Conservation (phyloP, 2,797 vertebrate species). For the Vipera ursinii region DNA sequence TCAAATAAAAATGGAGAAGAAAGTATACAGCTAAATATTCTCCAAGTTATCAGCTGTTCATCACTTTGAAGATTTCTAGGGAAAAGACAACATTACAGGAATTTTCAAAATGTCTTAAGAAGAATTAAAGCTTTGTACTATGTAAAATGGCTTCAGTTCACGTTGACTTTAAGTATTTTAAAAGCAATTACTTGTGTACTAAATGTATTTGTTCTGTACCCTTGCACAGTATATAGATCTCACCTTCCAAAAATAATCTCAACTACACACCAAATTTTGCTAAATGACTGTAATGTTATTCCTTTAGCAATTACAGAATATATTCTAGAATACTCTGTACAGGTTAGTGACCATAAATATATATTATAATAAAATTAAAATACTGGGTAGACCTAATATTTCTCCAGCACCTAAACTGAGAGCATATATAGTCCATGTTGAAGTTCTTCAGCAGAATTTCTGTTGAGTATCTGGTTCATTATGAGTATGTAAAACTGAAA, state of each 20-base stretch:
- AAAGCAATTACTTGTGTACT: constrained; percentile 30
- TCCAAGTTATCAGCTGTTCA: not conserved
- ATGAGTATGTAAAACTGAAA: constrained; percentile 71
- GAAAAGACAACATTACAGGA: not conserved
- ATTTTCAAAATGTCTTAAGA: not conserved
- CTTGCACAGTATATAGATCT: constrained; percentile 33
- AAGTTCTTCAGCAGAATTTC: constrained; percentile 58
- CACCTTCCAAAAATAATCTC: constrained; percentile 32
- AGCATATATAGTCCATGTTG: constrained; percentile 51
- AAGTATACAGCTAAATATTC: not conserved
- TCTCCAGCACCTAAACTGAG: constrained; percentile 34
- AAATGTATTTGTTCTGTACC: constrained; percentile 27
- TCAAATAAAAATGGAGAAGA: not conserved
- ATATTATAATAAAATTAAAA: constrained; percentile 54
- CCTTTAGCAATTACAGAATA: constrained; percentile 60
- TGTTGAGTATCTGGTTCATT: constrained; percentile 60
- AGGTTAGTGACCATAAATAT: constrained; percentile 63
- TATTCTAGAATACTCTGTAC: constrained; percentile 47
- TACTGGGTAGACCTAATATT: constrained; percentile 47
- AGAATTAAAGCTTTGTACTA: not conserved
- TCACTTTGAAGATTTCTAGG: not conserved
- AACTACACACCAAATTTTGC: constrained; percentile 59
- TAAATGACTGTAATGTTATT: constrained; percentile 66
- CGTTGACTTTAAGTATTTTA: not conserved
- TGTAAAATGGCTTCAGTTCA: not conserved